Evolutionary conservation across 2,888 invertebrate genomes (phyloP).

Genomic region (Furcula furcula): DNA sequence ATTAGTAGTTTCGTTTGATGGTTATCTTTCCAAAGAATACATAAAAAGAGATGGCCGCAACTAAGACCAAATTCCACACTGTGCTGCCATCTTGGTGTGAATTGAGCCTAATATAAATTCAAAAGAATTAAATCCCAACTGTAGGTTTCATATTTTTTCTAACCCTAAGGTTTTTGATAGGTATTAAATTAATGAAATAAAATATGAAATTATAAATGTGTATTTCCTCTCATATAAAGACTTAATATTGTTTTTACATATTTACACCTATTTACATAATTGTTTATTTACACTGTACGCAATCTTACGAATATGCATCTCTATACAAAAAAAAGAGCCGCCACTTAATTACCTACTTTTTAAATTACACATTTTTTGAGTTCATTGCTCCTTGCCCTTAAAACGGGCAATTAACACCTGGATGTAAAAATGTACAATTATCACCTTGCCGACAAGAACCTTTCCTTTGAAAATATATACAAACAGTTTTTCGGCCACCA

Average conservation of each 20-base stretch:
- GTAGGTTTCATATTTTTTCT: too few species aligned
- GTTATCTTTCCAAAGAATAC: too few species aligned
- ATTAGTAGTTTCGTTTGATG: too few species aligned
- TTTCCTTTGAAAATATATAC: conserved; percentile 89
- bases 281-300: conserved; percentile 24
- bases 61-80: too few species aligned
- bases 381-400: conserved; percentile 24
- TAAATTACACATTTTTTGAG: conserved; percentile 1
- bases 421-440: conserved; percentile 92
- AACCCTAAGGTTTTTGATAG: background rate
- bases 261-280: conserved; percentile 25
- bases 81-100: too few species aligned
- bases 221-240: conserved; percentile 24
- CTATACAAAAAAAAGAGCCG: conserved; percentile 15
- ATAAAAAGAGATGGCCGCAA: too few species aligned
- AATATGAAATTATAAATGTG: conserved; percentile 1
- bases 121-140: too few species aligned
- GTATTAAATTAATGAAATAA: background rate
- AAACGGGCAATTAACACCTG: conserved; percentile 83
- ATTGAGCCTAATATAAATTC: too few species aligned
- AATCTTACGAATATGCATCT: conserved; percentile 34
- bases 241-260: conserved; percentile 25
- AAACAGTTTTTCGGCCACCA: conserved; percentile 82
- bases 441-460: conserved; percentile 92
- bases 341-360: conserved; percentile 6